Evolutionary conservation across 2,888 invertebrate species (phyloP).

Genomic region (Aphidius colemani): DNA sequence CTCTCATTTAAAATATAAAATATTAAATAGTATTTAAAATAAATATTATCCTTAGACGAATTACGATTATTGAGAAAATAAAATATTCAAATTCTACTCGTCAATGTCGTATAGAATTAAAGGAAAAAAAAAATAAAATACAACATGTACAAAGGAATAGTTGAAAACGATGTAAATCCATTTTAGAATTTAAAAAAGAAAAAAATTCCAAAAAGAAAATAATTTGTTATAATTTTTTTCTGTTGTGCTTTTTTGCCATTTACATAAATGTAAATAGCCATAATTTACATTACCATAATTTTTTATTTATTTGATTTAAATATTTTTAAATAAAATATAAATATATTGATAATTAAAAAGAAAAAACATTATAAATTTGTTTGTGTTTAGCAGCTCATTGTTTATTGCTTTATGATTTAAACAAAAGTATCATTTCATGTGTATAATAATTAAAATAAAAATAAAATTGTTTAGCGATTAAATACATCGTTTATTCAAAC

Average conservation of each 20-base stretch:
- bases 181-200: slow-evolving; percentile 13
- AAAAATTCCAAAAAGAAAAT: slow-evolving; percentile 36
- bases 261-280: slow-evolving; percentile 59
- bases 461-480: slow-evolving; percentile 55
- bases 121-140: slow-evolving; percentile 7
- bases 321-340: slow-evolving; percentile 29
- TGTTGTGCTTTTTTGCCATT: slow-evolving; percentile 57
- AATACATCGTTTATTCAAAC: slow-evolving; percentile 33
- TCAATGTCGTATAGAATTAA: background rate
- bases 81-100: slow-evolving; percentile 16
- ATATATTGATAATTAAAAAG: background rate
- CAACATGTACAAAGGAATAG: slow-evolving; percentile 11
- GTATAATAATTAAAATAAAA: slow-evolving; percentile 49
- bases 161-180: slow-evolving; percentile 1
- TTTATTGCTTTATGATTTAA: slow-evolving; percentile 6
- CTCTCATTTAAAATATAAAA: slow-evolving; percentile 34
- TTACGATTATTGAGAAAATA: slow-evolving; percentile 44
- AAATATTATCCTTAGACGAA: slow-evolving; percentile 41
- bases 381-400: too few species aligned
- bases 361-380: too few species aligned
- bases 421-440: slow-evolving; percentile 44
- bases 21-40: slow-evolving; percentile 1
- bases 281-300: slow-evolving; percentile 57
- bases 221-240: slow-evolving; percentile 41
- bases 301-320: slow-evolving; percentile 55